A percentile compares a stretch with the other conserved stretches of the same genome.
These are phyloP conservation scores for Drosophila mojavensis DNA, from an alignment of 1,140 invertebrate genomes.

Conservation along the genomic window DNA sequence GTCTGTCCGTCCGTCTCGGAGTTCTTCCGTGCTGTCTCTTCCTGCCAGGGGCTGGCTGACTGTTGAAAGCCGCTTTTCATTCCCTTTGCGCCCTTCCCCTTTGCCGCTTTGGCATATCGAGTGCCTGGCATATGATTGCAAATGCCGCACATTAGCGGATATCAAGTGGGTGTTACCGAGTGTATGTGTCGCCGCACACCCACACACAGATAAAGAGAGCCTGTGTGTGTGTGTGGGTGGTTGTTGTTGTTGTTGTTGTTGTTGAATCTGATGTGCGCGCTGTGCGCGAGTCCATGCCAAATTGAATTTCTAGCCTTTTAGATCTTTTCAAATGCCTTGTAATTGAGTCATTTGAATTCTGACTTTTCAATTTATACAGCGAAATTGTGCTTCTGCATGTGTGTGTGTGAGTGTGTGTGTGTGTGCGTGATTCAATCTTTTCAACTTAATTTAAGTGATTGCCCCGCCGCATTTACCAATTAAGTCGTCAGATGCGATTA, in stretches of 20 bases:
- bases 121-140: conserved; percentile 77
- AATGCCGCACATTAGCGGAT: conserved; percentile 82
- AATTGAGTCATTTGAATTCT: conserved; percentile 81
- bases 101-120: conserved; percentile 26
- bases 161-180: conserved; percentile 81
- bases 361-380: conserved; percentile 76
- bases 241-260: conserved; percentile 19
- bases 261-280: conserved; percentile 19
- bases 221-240: conserved; percentile 18
- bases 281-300: conserved; percentile 71
- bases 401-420: conserved; percentile 14
- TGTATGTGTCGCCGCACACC: conserved; percentile 52
- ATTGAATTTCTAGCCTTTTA: conserved; percentile 82
- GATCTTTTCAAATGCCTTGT: conserved; percentile 77
- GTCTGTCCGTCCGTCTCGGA: conserved; percentile 8
- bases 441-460: conserved; percentile 62
- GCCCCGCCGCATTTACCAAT: conserved; percentile 44
- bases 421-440: conserved; percentile 66
- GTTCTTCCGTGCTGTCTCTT: conserved; percentile 38
- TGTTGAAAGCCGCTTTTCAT: conserved; percentile 33
- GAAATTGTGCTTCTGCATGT: conserved; percentile 15
- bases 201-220: too few species aligned
- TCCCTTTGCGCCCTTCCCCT: background rate
- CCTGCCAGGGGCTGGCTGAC: conserved; percentile 1
- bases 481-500: conserved; percentile 41